A percentile compares a stretch with the other conserved stretches of the same genome.
phyloP scores from a whole-genome alignment of 2,113 vertebrate species.

The Tragelaphus imberbis region DNA sequence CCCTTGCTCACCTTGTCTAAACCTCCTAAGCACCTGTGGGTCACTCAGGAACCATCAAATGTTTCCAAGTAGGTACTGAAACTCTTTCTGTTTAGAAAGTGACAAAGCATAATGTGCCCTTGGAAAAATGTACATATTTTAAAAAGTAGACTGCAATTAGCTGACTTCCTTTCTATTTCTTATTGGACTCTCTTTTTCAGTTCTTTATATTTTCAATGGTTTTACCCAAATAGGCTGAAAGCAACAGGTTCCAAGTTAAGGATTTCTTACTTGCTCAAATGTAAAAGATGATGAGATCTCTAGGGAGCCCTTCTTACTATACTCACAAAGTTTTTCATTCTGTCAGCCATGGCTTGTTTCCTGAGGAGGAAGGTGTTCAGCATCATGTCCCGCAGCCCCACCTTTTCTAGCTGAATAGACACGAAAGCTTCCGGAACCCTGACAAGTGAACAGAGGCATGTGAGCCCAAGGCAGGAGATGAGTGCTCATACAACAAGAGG shows the following conservation, averaged over 20 bases:
- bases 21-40: background rate
- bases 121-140: background rate
- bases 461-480: background rate
- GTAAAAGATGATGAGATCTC: background rate
- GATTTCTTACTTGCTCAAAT: background rate
- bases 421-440: constrained; percentile 81
- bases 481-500: background rate
- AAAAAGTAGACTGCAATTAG: background rate
- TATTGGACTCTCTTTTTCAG: background rate
- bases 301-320: background rate
- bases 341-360: constrained; percentile 67
- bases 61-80: background rate
- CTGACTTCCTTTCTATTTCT: background rate
- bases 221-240: background rate
- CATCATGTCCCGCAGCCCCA: constrained; percentile 75
- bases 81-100: background rate
- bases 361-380: constrained; percentile 77
- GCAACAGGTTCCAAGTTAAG: background rate
- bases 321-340: constrained; percentile 75
- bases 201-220: background rate
- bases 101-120: background rate
- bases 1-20: background rate
- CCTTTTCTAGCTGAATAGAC: constrained; percentile 84
- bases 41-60: background rate
- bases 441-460: background rate